Evolutionary conservation across 2,113 vertebrate species (phyloP).

Genomic region (Cyanocitta stelleri): DNA sequence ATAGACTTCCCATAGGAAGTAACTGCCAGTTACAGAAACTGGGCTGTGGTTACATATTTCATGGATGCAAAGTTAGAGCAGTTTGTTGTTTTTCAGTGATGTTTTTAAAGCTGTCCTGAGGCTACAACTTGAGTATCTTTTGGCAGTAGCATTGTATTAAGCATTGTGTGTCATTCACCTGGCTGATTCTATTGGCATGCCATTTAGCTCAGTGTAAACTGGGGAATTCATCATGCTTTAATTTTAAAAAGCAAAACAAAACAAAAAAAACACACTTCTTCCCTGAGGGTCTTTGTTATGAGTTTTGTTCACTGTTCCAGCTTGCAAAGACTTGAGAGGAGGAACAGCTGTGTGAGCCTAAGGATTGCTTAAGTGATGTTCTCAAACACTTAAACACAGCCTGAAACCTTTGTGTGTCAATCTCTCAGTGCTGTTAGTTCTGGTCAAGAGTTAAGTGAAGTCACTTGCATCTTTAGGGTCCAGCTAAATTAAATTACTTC

Average conservation of each 20-base stretch:
- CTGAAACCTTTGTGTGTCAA: background rate
- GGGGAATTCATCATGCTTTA: background rate
- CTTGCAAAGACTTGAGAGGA: background rate
- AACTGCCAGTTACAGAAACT: background rate
- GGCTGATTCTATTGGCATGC: background rate
- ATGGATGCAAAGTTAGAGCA: background rate
- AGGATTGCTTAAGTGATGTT: background rate
- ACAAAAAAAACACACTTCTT: fast-evolving
- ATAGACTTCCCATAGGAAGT: background rate
- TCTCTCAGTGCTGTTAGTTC: background rate
- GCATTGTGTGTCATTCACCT: background rate
- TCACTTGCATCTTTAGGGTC: background rate
- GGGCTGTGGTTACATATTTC: background rate
- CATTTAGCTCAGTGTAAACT: background rate
- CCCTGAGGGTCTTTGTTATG: background rate
- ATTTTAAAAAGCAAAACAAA: background rate
- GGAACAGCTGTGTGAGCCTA: background rate
- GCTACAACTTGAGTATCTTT: background rate
- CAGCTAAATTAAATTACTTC: background rate
- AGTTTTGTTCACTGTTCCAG: background rate
- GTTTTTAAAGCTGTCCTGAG: background rate
- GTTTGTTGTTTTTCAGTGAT: background rate
- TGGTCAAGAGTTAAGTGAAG: background rate
- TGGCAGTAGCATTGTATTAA: background rate
- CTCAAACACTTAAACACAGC: background rate